Evolutionary conservation across 53 echinoderm and acorn worm species (phyloP).

Genomic region (Antedon mediterranea): DNA sequence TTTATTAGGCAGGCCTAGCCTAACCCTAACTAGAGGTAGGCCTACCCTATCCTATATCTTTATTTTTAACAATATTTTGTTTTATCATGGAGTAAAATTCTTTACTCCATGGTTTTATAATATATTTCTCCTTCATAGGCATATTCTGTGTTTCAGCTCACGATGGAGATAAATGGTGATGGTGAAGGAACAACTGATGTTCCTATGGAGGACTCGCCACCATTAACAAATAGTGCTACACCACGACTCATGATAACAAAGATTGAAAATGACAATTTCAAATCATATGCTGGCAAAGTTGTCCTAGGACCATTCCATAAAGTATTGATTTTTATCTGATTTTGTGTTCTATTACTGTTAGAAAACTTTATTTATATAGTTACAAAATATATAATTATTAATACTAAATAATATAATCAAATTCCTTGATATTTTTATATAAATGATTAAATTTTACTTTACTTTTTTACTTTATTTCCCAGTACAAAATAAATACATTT

Average conservation of each 20-base stretch:
- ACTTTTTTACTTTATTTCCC: too few relatives aligned
- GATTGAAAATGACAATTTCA: slow-evolving; percentile 91
- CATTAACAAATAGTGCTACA: slow-evolving; percentile 13
- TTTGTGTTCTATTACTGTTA: too few relatives aligned
- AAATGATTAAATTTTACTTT: too few relatives aligned
- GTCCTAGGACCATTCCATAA: slow-evolving; percentile 89
- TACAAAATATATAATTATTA: too few relatives aligned
- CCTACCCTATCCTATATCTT: background rate
- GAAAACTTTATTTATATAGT: too few relatives aligned
- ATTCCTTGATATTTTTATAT: too few relatives aligned
- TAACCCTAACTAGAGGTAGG: too few relatives aligned
- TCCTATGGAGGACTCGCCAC: background rate
- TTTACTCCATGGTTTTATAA: too few relatives aligned
- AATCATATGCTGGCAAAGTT: slow-evolving; percentile 87
- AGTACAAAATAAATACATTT: too few relatives aligned
- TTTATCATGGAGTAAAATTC: too few relatives aligned
- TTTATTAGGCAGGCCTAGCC: too few relatives aligned
- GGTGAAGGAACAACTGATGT: background rate
- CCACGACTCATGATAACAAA: slow-evolving; percentile 84
- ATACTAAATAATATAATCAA: too few relatives aligned
- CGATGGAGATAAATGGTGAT: background rate
- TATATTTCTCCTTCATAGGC: background rate
- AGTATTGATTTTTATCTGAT: slow-evolving; percentile 24
- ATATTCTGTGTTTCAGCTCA: background rate
- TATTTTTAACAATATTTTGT: background rate